Base-by-base conservation (phyloP, 1,140 invertebrate genomes). In the Zaprionus capensis region DNA sequence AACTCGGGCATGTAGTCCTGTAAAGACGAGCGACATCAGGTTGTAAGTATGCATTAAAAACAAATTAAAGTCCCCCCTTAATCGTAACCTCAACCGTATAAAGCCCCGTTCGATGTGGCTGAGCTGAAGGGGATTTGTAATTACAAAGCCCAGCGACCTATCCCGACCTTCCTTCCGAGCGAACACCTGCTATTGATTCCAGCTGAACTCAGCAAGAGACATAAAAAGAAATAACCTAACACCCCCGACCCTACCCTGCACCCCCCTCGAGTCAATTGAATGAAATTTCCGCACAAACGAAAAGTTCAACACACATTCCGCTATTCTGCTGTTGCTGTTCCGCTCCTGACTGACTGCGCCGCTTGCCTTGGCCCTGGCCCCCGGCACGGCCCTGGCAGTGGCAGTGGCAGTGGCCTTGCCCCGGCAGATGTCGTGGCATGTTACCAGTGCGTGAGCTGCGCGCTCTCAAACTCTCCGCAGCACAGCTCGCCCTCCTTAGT, bases 1-100 rank as follows among this genome's bases (percentile, higher is more conserved):
- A 95, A 93, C 41, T 94, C 82, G 0, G 85, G 78, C 44, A 93
- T 82, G 66, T 93, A 94, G 76, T 87, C 92, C 94, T 95, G 92
- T 0, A 93, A 93, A 6, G 15, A 70, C 36, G 36, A 1, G 7
- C 22, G 5, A 71, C 38, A 71, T 28, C 20, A 12, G 17, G 4
- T 49, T 49, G 22, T 24, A 24, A 22, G 46, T 22, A 51, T 17
- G 3, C 20, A 49, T 68, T 22, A 17, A 65, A 66, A 34, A 34
- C 38, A 51, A 72, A 55, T 15, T 53, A 11, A 51, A 15, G 17
- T 49, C 46, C 14, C 14, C 38, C 15, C 15, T 6, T 5, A 15
- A 41, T 6, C 15, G 2, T 5, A 6, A 41, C 31, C 31, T 34
- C n/a, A 41, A n/a, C 38, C 38, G 6, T 46, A 44, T 44, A 22